Base-by-base conservation (phyloP, 2,888 invertebrate genomes). In the Rhyacophila evoluta region DNA sequence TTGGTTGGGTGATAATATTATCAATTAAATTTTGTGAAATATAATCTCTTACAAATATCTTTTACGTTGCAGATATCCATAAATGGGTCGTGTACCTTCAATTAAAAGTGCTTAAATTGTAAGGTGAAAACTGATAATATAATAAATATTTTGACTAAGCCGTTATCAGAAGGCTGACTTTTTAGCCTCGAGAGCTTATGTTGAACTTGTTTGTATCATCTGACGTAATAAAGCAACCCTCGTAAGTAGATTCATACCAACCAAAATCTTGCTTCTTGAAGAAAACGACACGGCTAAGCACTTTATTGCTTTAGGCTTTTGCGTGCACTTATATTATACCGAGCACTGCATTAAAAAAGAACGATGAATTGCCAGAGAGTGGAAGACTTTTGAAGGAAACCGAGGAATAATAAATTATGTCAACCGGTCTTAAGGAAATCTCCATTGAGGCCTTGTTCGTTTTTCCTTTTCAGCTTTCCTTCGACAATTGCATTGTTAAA, bases 261-360 rank as follows among this genome's bases (percentile, higher is more conserved):
- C 15, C 75, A 28, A 69, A 75, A 75, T 75, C 38, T 75, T 68
- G 75, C 69, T 76, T 71, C 71, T 76, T 71, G 33, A 28, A 72
- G 37, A 38, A 67, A 75, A 75, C 68, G 78, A 80, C 80, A 80
- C 41, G 80, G 80, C 75, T 80, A 80, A 80, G 80, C 80, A 80
- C 80, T 80, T 75, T 80, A 80, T 80, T 78, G 78, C 78, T 73
- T 55, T 15, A 71, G 76, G 76, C 76, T 71, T 76, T 76, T n/a
- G 12, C 41, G 41, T 76, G 71, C 76, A 76, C 76, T 71, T n/a
- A 38, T 69, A n/a, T n/a, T n/a, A 33, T 27, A 55, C 76, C 71
- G 71, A 41, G 39, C 38, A 70, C 69, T 55, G 55, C 69, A 29
- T 69, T 69, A 69, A 28, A 68, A 69, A 69, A 69, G 69, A 69